Base-by-base conservation (phyloP, 2,797 vertebrate genomes). In the Scomberomorus guttatus region DNA sequence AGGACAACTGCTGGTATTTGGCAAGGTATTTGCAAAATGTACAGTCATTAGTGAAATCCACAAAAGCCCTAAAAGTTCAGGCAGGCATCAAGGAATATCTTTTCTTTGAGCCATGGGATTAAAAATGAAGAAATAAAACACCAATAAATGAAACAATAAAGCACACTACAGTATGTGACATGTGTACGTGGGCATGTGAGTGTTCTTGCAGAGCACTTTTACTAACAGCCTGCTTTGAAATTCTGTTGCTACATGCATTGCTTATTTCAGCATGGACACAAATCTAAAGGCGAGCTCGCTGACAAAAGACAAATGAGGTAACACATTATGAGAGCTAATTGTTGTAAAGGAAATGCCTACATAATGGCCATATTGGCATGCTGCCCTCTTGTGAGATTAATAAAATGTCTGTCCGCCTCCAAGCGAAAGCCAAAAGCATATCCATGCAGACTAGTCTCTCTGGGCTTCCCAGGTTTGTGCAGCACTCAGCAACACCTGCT, bases 301-400 rank as follows among this genome's bases (percentile, higher is more conserved):
- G 65, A 81, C 81, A 87, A 84, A 87, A 87, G 79, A 91, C 78
- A 80, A 86, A 88, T 61, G 72, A 85, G 81, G 61, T 54, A 86
- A 81, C 85, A 68, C 57, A 17, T 71, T 71, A 63, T 39, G 86
- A 57, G 86, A 84, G 83, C 80, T 90, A 92, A 92, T 89, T 88
- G 82, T 85, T 86, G 86, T 50, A 52, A 70, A 74, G 82, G 72
- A 92, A 92, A 91, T 85, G 84, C 66, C 87, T 69, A 57, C 66
- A 84, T 87, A 90, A 90, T 86, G 87, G 87, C 78, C 54, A 15
- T 82, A 77, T 81, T 92, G 90, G 83, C 90, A 77, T 39, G 42
- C 61, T 56, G 78, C 87, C 86, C 77, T 82, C 37, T 84, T 84
- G 55, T 65, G 68, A 90, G 79, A 87, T 85, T 42, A 79, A 87